Conservation (phyloP, 1,140 invertebrate species). For the Solenopsis fugax region DNA sequence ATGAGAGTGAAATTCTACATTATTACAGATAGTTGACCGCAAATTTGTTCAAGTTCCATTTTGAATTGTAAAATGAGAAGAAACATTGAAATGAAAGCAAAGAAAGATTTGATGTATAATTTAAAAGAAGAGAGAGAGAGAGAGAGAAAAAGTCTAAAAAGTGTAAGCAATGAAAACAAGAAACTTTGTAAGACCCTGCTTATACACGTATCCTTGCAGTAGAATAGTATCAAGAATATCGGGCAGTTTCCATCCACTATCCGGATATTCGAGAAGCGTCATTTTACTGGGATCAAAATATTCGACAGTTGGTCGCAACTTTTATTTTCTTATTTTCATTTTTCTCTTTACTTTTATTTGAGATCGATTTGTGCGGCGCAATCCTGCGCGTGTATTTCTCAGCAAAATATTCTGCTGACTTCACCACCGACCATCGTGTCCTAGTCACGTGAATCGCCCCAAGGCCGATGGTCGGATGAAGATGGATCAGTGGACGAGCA, state of each 20-base stretch:
- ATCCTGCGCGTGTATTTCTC: background rate
- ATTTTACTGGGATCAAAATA: background rate
- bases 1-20: constrained; percentile 19
- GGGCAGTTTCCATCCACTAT: background rate
- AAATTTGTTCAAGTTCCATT: background rate
- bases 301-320: background rate
- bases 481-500: constrained; percentile 28
- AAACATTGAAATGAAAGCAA: background rate
- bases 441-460: constrained; percentile 45
- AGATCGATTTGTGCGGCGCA: background rate
- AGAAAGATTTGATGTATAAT: constrained; percentile 5
- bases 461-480: constrained; percentile 40
- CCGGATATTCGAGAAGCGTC: background rate
- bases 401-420: constrained; percentile 50
- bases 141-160: constrained; percentile 12
- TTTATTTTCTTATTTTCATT: constrained; percentile 14
- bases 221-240: background rate
- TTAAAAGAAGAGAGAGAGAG: no score
- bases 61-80: background rate
- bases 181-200: constrained; percentile 17
- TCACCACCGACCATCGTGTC: constrained; percentile 58
- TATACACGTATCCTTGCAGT: background rate
- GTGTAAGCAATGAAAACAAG: constrained; percentile 6
- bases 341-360: background rate
- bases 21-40: constrained; percentile 25